Percentiles rank a stretch among this genome's conserved stretches.
Evolutionary conservation across 2,797 vertebrate genomes (phyloP).

Genomic region (Chrysocyon brachyurus): DNA sequence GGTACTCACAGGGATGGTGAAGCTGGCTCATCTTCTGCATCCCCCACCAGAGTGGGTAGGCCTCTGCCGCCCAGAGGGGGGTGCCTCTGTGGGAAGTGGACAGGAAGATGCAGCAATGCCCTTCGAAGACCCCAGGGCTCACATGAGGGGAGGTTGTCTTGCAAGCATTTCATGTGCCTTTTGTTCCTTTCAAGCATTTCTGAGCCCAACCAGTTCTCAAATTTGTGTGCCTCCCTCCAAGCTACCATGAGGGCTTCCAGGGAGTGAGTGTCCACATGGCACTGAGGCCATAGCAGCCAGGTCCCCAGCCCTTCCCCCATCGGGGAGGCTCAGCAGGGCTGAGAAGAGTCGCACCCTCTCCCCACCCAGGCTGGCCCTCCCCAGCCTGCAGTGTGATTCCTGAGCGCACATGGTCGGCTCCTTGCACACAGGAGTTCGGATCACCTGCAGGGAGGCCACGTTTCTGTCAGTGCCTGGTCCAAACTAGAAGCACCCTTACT

Average conservation of each 20-base stretch:
- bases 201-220: neutral
- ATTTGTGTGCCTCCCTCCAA: too few relatives aligned
- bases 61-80: neutral
- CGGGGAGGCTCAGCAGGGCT: neutral
- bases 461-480: too few relatives aligned
- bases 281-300: too few relatives aligned
- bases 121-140: rapidly evolving
- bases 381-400: too few relatives aligned
- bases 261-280: neutral
- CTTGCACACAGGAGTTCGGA: neutral
- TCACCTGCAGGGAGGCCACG: neutral
- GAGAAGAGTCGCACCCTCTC: neutral
- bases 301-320: too few relatives aligned
- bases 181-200: neutral
- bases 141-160: neutral
- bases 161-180: neutral
- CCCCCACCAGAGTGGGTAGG: neutral
- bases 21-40: neutral
- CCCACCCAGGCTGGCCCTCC: neutral
- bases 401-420: rapidly evolving
- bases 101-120: neutral
- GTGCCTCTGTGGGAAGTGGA: neutral
- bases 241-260: neutral
- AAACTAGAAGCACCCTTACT: neutral
- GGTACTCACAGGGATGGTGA: neutral